Base-by-base conservation (phyloP, 2,113 vertebrate genomes). In the Tupaia chinensis region DNA sequence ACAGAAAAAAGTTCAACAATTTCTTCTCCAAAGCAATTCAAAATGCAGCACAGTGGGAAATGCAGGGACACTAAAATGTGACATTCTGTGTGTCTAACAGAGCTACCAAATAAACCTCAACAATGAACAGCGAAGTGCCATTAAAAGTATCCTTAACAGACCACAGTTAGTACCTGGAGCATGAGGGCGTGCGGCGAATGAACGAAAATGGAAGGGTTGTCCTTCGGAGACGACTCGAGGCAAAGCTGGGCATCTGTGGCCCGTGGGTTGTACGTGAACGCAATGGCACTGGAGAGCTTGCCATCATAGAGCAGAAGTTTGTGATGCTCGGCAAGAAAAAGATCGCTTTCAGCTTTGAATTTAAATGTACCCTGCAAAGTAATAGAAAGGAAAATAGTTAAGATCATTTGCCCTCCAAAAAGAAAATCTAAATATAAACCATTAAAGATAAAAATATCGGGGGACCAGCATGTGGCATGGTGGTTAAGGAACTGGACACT, bases 181-280 rank as follows among this genome's bases (percentile, higher is more conserved):
- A 99, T 99, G 97, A 99, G 99, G 12, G 99, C 99, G 60, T 99
- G 99, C 2, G 99, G 99, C 11, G 99, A 99, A 98, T 99, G 99
- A 97, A 99, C 99, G 84, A 99, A 99, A 98, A 99, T 99, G 60
- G 99, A 99, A 97, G 99, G 96, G 80, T 99, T 99, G 98, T 99
- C 99, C 98, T 99, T 99, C 25, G 99, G 99, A 22, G 99, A 99
- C 70, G 99, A 99, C 97, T 99, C 99, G 0, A 99, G 99, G 98
- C 99, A 99, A 95, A 99, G 99, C 94, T 99, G 99, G 96, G 99
- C 99, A 92, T 99, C 99, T 70, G 99, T 99, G 98, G 99, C 99
- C 77, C 99, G 99, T 86, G 99, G 99, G 97, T 99, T 99, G 93
- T 99, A 99, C 1, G 99, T 99, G 98, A 99, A 99, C 91, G 99